Conservation (phyloP, 1,140 invertebrate species). For the Magallana ariakensis region DNA sequence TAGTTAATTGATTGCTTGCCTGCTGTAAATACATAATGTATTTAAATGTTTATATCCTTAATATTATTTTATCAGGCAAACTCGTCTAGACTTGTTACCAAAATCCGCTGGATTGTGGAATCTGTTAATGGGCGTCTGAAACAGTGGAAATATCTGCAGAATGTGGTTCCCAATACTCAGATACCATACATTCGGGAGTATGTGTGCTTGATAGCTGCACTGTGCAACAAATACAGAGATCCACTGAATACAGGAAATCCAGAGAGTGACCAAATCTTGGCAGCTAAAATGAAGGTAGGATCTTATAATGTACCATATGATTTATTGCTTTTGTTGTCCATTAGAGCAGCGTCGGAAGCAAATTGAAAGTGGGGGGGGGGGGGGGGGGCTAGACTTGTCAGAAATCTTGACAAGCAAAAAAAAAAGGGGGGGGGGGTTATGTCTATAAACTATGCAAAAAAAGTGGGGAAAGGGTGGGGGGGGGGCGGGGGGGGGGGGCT, state of each 20-base stretch:
- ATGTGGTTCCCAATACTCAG: slow-evolving; percentile 54
- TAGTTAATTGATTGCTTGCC: not conserved
- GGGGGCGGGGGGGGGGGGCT: too few relatives aligned
- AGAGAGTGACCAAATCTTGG: not conserved
- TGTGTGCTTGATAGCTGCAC: slow-evolving; percentile 32
- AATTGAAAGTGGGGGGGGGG: too few relatives aligned
- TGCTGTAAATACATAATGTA: too few relatives aligned
- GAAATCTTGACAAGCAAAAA: too few relatives aligned
- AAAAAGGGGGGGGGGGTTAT: too few relatives aligned
- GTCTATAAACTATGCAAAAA: too few relatives aligned
- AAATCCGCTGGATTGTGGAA: slow-evolving; percentile 51
- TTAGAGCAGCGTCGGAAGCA: too few relatives aligned
- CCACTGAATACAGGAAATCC: slow-evolving; percentile 5
- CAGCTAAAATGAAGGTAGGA: too few relatives aligned
- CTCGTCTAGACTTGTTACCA: slow-evolving; percentile 40
- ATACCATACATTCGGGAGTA: slow-evolving; percentile 49
- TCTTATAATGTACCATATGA: not conserved
- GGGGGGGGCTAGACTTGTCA: too few relatives aligned
- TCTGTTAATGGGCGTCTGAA: slow-evolving; percentile 43
- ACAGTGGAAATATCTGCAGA: slow-evolving; percentile 45
- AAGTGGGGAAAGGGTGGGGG: too few relatives aligned
- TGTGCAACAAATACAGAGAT: slow-evolving; percentile 48
- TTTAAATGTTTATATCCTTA: not conserved
- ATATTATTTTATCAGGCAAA: slow-evolving; percentile 30
- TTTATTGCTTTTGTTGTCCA: not conserved